phyloP scores from a whole-genome alignment of 2,888 invertebrate genomes.

The Sturmia bella region DNA sequence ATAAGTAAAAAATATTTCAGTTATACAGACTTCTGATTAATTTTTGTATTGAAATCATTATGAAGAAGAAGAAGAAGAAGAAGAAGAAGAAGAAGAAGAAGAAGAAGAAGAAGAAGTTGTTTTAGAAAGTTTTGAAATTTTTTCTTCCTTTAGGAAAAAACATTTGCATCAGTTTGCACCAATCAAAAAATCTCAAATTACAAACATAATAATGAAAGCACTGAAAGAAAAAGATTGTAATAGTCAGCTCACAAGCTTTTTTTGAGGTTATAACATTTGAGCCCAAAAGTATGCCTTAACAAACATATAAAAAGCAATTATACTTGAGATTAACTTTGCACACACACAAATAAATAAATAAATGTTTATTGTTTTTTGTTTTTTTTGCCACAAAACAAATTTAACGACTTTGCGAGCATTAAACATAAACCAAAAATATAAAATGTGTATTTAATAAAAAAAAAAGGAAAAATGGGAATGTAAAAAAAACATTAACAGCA shows the following conservation, averaged over 20 bases:
- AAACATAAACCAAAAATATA: conserved; percentile 41
- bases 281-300: conserved; percentile 56
- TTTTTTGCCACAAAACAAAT: conserved; percentile 47
- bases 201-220: conserved; percentile 4
- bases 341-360: background rate
- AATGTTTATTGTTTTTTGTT: conserved; percentile 40
- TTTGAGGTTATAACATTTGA: conserved; percentile 42
- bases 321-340: conserved; percentile 6
- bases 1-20: too few relatives aligned
- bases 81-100: too few relatives aligned
- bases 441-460: conserved; percentile 34
- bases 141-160: too few relatives aligned
- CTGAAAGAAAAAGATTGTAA: conserved; percentile 44
- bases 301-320: conserved; percentile 31
- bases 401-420: conserved; percentile 63
- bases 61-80: too few relatives aligned
- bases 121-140: too few relatives aligned
- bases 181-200: too few relatives aligned
- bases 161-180: too few relatives aligned
- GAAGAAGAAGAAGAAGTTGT: too few relatives aligned
- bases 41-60: too few relatives aligned
- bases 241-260: conserved; percentile 60
- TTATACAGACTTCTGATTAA: too few relatives aligned
- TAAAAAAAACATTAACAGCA: conserved; percentile 22
- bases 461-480: conserved; percentile 31